These are phyloP conservation scores for Megalops atlanticus DNA, from an alignment of 2,113 vertebrate genomes.

Conservation along the genomic window DNA sequence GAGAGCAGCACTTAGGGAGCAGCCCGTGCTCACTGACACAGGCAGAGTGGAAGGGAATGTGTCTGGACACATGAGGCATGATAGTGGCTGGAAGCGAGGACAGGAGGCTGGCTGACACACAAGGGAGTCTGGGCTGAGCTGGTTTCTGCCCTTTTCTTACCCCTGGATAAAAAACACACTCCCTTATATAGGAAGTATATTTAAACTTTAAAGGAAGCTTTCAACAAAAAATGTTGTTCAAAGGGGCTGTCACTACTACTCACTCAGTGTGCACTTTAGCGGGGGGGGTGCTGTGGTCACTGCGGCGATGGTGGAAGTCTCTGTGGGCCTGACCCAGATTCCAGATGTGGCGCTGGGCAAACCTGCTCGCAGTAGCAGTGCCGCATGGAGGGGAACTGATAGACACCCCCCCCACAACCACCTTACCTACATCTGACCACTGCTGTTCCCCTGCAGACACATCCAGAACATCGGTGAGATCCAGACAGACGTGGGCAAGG, in stretches of 20 bases:
- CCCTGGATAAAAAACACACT: slow-evolving; percentile 7
- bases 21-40: slow-evolving; percentile 52
- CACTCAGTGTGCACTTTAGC: not conserved
- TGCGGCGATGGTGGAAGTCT: not conserved
- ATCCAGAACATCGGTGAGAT: slow-evolving; percentile 98
- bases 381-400: not conserved
- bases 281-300: not conserved
- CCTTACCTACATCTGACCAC: slow-evolving; percentile 3
- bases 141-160: slow-evolving; percentile 13
- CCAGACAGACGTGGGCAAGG: slow-evolving; percentile 96
- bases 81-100: slow-evolving; percentile 52
- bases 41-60: slow-evolving; percentile 68
- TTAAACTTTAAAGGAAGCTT: not conserved
- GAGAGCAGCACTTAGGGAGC: slow-evolving; percentile 36
- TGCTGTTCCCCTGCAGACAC: slow-evolving; percentile 72
- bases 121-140: slow-evolving; percentile 31
- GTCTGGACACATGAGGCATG: slow-evolving; percentile 61
- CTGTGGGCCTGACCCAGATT: slow-evolving; percentile 12
- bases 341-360: not conserved
- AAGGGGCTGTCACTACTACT: not conserved
- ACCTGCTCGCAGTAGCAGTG: not conserved
- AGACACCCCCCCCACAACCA: not conserved
- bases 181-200: not conserved
- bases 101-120: slow-evolving; percentile 34
- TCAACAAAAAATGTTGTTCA: not conserved